These are phyloP conservation scores for Charaxes varanes DNA, from an alignment of 1,140 invertebrate species.

Conservation along the genomic window DNA sequence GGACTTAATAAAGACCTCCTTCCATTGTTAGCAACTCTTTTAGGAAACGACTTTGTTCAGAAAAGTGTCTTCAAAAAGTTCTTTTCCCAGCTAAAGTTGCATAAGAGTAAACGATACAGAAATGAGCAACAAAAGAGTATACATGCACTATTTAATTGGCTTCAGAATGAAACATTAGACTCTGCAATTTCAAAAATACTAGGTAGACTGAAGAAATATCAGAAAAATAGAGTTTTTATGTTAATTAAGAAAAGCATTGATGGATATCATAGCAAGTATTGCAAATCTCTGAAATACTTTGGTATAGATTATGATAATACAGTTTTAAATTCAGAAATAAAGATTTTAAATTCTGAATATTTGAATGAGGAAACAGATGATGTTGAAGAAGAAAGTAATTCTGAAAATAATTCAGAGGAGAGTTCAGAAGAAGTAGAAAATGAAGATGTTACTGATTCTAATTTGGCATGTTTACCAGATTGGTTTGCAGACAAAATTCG, in stretches of 20 bases:
- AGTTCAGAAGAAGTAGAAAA: constrained; percentile 20
- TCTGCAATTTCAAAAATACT: constrained; percentile 81
- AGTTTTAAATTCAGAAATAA: constrained; percentile 18
- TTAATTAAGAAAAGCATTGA: constrained; percentile 78
- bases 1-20: constrained; percentile 79
- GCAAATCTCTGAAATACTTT: constrained; percentile 76
- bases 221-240: constrained; percentile 70
- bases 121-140: constrained; percentile 79
- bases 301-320: constrained; percentile 36
- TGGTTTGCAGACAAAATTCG: constrained; percentile 81
- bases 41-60: constrained; percentile 93
- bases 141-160: constrained; percentile 81
- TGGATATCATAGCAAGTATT: constrained; percentile 76
- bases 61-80: constrained; percentile 81
- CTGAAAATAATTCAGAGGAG: constrained; percentile 20
- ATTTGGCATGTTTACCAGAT: constrained; percentile 62
- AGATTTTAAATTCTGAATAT: constrained; percentile 14
- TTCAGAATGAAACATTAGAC: constrained; percentile 80
- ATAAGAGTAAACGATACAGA: constrained; percentile 74
- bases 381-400: constrained; percentile 16
- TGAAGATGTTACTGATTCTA: constrained; percentile 22
- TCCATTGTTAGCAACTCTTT: constrained; percentile 85
- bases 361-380: constrained; percentile 13
- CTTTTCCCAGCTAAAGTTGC: constrained; percentile 78
- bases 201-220: constrained; percentile 72